Conservation (phyloP, 2,797 vertebrate genomes). For the Antennarius maculatus region DNA sequence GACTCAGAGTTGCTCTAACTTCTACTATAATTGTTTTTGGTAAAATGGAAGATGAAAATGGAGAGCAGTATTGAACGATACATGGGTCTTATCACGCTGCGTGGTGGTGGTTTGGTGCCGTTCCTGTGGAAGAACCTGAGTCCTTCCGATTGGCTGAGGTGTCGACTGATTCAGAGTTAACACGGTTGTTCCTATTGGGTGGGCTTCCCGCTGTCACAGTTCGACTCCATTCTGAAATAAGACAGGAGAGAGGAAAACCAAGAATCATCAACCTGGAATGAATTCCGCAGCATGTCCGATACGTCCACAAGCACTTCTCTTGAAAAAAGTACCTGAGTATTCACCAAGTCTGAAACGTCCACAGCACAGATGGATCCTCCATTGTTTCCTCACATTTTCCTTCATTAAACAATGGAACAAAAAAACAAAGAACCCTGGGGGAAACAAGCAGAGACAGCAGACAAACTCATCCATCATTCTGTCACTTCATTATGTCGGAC, state of each 20-base stretch:
- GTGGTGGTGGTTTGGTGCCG: slow-evolving; percentile 34
- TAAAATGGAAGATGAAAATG: neutral
- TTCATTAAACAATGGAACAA: slow-evolving; percentile 93
- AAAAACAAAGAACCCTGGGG: slow-evolving; percentile 89
- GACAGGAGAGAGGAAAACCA: slow-evolving; percentile 11
- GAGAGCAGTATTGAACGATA: neutral
- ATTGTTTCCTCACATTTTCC: slow-evolving; percentile 88
- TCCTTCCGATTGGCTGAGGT: slow-evolving; percentile 74
- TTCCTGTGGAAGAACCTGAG: slow-evolving; percentile 56
- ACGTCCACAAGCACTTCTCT: neutral
- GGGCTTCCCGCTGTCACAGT: slow-evolving; percentile 53
- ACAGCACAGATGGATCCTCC: slow-evolving; percentile 83
- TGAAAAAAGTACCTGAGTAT: slow-evolving; percentile 79
- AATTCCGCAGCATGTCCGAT: neutral
- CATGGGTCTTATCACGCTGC: slow-evolving; percentile 30
- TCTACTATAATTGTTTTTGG: neutral
- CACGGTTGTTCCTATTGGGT: slow-evolving; percentile 59
- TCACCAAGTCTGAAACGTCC: slow-evolving; percentile 72
- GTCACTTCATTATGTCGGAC: neutral
- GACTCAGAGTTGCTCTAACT: neutral
- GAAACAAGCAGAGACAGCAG: neutral
- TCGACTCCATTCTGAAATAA: slow-evolving; percentile 82
- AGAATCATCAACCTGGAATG: neutral
- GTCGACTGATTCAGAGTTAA: slow-evolving; percentile 64
- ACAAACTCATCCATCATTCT: neutral